Percentiles rank a stretch among this genome's conserved stretches.
phyloP scores from a whole-genome alignment of 2,888 invertebrate genomes.

The Carpatolechia fugitivella region DNA sequence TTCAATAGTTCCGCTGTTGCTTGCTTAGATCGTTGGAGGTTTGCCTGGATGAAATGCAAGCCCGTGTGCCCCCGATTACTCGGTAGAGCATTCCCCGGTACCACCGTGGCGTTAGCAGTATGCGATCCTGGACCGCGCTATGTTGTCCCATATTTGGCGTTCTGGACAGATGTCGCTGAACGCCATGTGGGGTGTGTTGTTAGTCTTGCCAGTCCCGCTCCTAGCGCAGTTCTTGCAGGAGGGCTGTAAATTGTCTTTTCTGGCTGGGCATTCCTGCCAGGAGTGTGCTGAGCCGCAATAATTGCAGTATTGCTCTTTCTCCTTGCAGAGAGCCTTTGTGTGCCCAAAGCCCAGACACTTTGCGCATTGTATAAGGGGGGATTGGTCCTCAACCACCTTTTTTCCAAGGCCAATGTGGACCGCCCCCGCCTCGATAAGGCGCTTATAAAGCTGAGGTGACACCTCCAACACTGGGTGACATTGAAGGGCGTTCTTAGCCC shows the following conservation, averaged over 20 bases:
- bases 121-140: conserved; percentile 11
- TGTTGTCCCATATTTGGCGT: too few relatives aligned
- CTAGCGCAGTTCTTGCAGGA: too few relatives aligned
- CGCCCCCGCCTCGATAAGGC: background rate
- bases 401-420: background rate
- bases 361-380: conserved; percentile 1
- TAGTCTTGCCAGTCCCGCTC: too few relatives aligned
- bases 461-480: too few relatives aligned
- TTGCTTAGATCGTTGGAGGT: conserved; percentile 10
- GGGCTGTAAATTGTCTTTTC: too few relatives aligned
- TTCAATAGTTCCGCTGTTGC: conserved; percentile 9
- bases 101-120: conserved; percentile 19
- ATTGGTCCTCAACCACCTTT: background rate
- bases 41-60: too few relatives aligned
- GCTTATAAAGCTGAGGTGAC: too few relatives aligned
- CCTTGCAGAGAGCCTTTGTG: background rate
- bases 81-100: background rate
- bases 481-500: too few relatives aligned
- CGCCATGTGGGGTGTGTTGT: too few relatives aligned
- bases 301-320: background rate
- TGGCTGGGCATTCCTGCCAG: background rate
- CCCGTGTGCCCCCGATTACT: too few relatives aligned
- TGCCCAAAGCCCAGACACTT: conserved; percentile 3
- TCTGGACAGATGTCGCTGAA: too few relatives aligned
- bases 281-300: background rate